Conservation (phyloP, 2,113 vertebrate genomes). For the Oreochromis spilurus region DNA sequence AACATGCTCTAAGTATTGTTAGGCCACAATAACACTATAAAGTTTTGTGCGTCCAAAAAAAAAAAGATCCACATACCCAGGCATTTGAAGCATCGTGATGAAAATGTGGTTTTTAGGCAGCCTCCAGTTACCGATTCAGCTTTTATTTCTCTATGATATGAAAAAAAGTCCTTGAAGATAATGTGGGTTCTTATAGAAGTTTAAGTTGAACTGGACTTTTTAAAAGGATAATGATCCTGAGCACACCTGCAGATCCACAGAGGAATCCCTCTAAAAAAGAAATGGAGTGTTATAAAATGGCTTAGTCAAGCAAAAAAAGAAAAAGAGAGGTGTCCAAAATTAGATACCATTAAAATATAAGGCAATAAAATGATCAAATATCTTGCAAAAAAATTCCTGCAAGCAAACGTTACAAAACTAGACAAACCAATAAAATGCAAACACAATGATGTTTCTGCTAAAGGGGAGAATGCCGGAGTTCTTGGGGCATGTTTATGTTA, state of each 20-base stretch:
- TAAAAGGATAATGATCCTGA: background rate
- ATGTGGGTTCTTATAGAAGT: background rate
- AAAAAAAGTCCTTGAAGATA: background rate
- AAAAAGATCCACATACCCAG: background rate
- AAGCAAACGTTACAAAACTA: background rate
- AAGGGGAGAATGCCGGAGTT: background rate
- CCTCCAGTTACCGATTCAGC: background rate
- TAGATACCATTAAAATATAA: background rate
- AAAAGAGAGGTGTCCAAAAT: background rate
- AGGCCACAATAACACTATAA: background rate
- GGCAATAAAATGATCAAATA: background rate
- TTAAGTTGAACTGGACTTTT: background rate
- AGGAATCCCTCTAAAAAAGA: background rate
- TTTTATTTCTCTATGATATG: background rate
- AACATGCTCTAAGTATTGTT: background rate
- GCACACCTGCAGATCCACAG: background rate
- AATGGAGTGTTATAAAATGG: background rate
- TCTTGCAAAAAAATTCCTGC: background rate
- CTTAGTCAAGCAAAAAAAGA: background rate
- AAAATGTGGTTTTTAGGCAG: background rate
- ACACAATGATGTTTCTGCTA: background rate
- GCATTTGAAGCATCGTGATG: background rate
- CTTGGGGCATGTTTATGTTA: background rate
- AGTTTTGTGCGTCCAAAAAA: accelerated
- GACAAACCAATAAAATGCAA: background rate